phyloP scores from a whole-genome alignment of 2,888 invertebrate genomes.

The Agrotis puta region DNA sequence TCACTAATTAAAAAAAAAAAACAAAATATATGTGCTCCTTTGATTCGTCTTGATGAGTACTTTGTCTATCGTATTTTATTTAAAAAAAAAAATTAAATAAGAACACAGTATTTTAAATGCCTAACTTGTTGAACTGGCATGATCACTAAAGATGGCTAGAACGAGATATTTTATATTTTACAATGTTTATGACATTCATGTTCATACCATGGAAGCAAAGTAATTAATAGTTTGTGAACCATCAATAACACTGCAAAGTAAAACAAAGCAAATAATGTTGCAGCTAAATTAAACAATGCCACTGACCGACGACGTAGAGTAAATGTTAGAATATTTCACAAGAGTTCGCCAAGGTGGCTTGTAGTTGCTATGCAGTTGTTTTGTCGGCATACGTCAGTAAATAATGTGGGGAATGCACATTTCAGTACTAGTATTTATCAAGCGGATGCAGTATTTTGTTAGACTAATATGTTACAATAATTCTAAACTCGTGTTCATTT shows the following conservation, averaged over 20 bases:
- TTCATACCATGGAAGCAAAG: background rate
- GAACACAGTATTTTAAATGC: too few species aligned
- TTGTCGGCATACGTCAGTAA: constrained; percentile 32
- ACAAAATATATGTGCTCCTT: too few species aligned
- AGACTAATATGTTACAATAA: constrained; percentile 19
- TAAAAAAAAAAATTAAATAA: too few species aligned
- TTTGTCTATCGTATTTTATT: too few species aligned
- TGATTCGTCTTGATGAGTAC: too few species aligned
- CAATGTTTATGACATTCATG: background rate
- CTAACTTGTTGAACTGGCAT: too few species aligned
- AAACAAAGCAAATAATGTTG: constrained; percentile 29
- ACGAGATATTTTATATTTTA: too few species aligned
- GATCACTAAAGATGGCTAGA: too few species aligned
- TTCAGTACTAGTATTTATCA: constrained; percentile 19
- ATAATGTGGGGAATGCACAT: constrained; percentile 23
- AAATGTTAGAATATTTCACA: constrained; percentile 42
- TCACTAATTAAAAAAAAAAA: too few species aligned
- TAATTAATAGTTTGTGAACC: background rate
- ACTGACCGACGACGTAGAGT: constrained; percentile 47
- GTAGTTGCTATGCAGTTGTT: constrained; percentile 35
- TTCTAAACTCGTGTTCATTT: constrained; percentile 33
- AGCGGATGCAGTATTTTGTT: constrained; percentile 25
- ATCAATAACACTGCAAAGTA: constrained; percentile 3
- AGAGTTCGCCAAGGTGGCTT: constrained; percentile 12
- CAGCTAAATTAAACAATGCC: constrained; percentile 38